Base-by-base conservation (phyloP, 1,140 invertebrate species). In the Arctopsyche grandis region DNA sequence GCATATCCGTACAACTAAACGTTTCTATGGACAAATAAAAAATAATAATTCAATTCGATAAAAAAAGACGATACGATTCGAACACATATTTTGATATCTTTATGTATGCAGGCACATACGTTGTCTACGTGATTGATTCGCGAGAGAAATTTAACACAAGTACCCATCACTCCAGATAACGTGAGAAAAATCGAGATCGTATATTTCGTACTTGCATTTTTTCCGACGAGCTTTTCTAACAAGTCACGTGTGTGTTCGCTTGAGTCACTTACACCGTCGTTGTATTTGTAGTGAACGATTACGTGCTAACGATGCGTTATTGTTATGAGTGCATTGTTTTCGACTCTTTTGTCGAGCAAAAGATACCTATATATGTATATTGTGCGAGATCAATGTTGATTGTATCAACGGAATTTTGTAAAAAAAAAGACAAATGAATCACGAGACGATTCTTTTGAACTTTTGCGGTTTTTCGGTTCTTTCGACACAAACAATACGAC, bases 231-330 rank as follows among this genome's bases (percentile, higher is more conserved):
- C 12, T 66, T 21, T 66, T 22, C 21, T 66, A 66, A 22, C 60
- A 66, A 66, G 24, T 22, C 60, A 22, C 60, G 60, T 66, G 21
- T 66, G 21, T 56, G 1, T 10, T 56, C 19, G 24, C 1, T 52
- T 66, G 60, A 66, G 60, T 66, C 24, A 22, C 60, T 66, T 66
- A 7, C 12, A 66, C 5, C 21, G 48, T 52, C 44, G 48, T 12
- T 52, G 16, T 52, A 5, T 3, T 16, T 52, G 16, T 52, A 5
- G 10, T 22, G 19, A 66, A 22, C 22, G 43, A 46, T 52, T 74
- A 74, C 71, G 71, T 74, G 71, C 52, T 74, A 58, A 56, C 71
- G 46, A 74, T 48, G 14, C 12, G 16, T 56, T 74, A 74, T 74
- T 74, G 71, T 74, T 70, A 16, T 29, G 24, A 70, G 9, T 9